Evolutionary conservation across 2,888 invertebrate species (phyloP), one percentile per base, ranked within the genome.

Genomic region (Epistrophella euchroma): DNA sequence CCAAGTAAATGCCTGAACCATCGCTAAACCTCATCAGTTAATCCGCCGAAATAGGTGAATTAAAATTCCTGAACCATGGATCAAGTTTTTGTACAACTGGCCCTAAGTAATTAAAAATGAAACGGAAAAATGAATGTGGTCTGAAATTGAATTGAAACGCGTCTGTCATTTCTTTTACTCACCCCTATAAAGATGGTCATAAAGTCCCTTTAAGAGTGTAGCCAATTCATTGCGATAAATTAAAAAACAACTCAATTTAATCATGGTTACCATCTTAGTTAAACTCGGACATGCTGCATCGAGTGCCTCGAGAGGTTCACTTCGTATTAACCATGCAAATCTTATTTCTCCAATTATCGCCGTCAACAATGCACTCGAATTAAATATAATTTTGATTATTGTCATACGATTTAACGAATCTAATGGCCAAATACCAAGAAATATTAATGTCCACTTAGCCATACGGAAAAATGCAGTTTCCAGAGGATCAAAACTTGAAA

Each of bases 271-370:
- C 40, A 74, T 22, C 2, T 79, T 84, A 7, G 83, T 84, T 5
- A 79, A 19, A 62, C 74, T 62, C 2, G 79, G 79, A 50, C 79
- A 74, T 2, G 70, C 17, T 1, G 74, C 83, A 32, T 32, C 47
- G 2, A 84, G 17, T 0, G 74, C 83, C 19, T 79, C 79, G 0
- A 68, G 15, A 0, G 70, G 74, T 2, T 70, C 37, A 40, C 40
- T 37, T 43, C 74, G 62, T 28, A 74, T 64, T 3, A 79, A 58
- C 73, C 73, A 79, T 5, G 83, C 47, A 19, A 71, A 71, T 11
- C 79, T 60, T 4, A 74, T 62, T 22, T 84, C 83, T 13, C 83
- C 79, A n/a, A 78, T n/a, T 13, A 79, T 79, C 6, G 83, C 83
- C 37, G 70, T 78, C n/a, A 83, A 15, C 13, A 83, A 25, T 5